Base-by-base conservation (phyloP, 2,797 vertebrate species). In the Pterois miles region DNA sequence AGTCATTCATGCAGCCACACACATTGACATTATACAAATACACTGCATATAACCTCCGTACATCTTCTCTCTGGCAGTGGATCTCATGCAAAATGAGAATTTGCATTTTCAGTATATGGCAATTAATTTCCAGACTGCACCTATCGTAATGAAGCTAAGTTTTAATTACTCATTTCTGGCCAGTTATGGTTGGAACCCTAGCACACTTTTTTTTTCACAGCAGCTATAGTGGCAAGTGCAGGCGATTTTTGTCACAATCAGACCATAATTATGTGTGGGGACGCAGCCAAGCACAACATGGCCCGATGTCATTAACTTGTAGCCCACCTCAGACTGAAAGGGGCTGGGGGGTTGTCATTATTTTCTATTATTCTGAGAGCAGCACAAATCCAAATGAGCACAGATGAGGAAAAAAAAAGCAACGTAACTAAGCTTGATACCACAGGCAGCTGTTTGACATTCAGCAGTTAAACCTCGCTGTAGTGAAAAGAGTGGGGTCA, bases 151-250 rank as follows among this genome's bases (percentile, higher is more conserved):
- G 84, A 92, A 92, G 89, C 87, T 86, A 88, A 70, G 94, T 94
- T 93, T 94, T 91, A 95, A 95, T 95, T 92, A 94, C 88, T 91
- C 81, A 91, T 91, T 93, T 90, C 87, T 88, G 91, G 85, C 86
- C 88, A 85, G 89, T 90, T 92, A 91, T 89, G 91, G 89, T 82
- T 79, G 80, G 82, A 86, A 75, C 75, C 86, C 58, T 65, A 65
- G 88, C 69, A 79, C 75, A 86, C 85, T 46, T 46, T 8, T 46
- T 48, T 50, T 50, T 50, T 50, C 4, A 53, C 72, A 76, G 83
- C 82, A 78, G 86, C 76, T 71, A 75, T 65, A 67, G 83, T 66
- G 78, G 88, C 34, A 81, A 88, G 85, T 67, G 77, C 77, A 65
- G 81, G 74, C 74, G 48, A 89, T 89, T 93, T 92, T 88, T 92